Percentiles rank a stretch among this genome's conserved stretches.
phyloP scores from a whole-genome alignment of 2,888 invertebrate species.

The Pseudanteris insignis region DNA sequence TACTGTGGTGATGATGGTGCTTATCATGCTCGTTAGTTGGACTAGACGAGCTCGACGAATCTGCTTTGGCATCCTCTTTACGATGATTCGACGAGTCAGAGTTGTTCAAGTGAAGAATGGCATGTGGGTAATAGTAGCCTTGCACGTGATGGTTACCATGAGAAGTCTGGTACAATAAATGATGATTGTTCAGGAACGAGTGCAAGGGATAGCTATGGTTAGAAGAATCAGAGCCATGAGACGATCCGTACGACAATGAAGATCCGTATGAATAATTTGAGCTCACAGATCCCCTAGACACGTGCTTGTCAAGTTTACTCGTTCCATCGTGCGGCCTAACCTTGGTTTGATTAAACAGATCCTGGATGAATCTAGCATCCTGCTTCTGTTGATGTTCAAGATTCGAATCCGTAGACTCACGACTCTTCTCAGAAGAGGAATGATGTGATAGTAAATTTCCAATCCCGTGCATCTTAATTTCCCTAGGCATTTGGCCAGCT shows the following conservation, averaged over 20 bases:
- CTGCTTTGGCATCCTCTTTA: slow-evolving; percentile 20
- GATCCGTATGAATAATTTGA: slow-evolving; percentile 61
- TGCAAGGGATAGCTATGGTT: slow-evolving; percentile 61
- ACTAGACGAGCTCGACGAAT: slow-evolving; percentile 55
- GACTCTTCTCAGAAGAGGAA: slow-evolving; percentile 66
- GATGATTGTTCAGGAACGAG: slow-evolving; percentile 43
- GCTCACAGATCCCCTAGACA: slow-evolving; percentile 59
- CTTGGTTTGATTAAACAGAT: slow-evolving; percentile 50
- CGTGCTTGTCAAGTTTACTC: slow-evolving; percentile 44
- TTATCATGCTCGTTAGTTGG: slow-evolving; percentile 56
- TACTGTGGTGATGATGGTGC: slow-evolving; percentile 74
- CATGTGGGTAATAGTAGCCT: slow-evolving; percentile 62
- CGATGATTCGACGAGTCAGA: slow-evolving; percentile 39
- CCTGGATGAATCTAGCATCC: slow-evolving; percentile 54
- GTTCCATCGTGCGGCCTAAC: slow-evolving; percentile 43
- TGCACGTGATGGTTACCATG: slow-evolving; percentile 54
- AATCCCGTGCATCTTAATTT: slow-evolving; percentile 67
- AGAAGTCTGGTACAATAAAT: slow-evolving; percentile 64
- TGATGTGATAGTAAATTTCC: slow-evolving; percentile 61
- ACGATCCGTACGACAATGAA: slow-evolving; percentile 49
- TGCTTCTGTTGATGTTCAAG: slow-evolving; percentile 46
- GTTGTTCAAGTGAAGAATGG: slow-evolving; percentile 51
- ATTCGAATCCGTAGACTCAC: slow-evolving; percentile 16
- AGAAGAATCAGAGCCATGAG: slow-evolving; percentile 61
- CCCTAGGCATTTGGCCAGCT: slow-evolving; percentile 24